These are phyloP conservation scores for Trididemnum clinides DNA, from an alignment of 23 tunicate species.

Conservation along the genomic window DNA sequence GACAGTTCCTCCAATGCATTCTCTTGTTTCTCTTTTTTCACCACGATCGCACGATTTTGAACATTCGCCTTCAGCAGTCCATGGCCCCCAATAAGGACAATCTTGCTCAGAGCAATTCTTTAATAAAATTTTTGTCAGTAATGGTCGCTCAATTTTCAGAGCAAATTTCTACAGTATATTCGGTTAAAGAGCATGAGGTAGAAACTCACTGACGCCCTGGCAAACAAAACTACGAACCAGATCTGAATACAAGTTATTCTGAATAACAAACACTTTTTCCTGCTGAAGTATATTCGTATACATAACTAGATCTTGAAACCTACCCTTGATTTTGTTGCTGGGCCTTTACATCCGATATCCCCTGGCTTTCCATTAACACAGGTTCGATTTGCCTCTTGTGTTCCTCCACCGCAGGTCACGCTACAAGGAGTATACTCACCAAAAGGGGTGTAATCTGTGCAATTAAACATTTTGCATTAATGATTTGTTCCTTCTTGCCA, in stretches of 20 bases:
- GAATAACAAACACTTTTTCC: too few species aligned
- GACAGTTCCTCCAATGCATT: not conserved
- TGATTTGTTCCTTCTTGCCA: too few species aligned
- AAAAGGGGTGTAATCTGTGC: too few species aligned
- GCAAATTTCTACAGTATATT: too few species aligned
- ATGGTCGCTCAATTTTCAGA: too few species aligned
- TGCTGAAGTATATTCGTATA: too few species aligned
- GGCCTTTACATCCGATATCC: conserved; percentile 16
- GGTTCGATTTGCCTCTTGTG: not conserved
- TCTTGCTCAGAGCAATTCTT: not conserved
- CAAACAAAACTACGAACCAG: too few species aligned
- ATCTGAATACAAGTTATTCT: too few species aligned
- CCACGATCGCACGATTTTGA: conserved; percentile 11
- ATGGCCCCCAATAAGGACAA: conserved; percentile 6
- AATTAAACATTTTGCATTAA: too few species aligned
- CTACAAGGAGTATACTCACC: conserved; percentile 32
- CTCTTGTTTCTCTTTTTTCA: not conserved
- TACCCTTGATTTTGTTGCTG: not conserved
- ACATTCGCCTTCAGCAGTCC: conserved; percentile 20
- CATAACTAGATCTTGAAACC: too few species aligned
- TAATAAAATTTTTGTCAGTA: not conserved
- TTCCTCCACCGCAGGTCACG: conserved; percentile 38
- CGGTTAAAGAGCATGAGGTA: too few species aligned
- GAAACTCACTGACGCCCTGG: too few species aligned
- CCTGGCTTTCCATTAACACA: conserved; percentile 15